Evolutionary conservation across 1,140 invertebrate species (phyloP), one percentile per base, ranked within the genome.

Genomic region (Catajapyx aquilonaris): DNA sequence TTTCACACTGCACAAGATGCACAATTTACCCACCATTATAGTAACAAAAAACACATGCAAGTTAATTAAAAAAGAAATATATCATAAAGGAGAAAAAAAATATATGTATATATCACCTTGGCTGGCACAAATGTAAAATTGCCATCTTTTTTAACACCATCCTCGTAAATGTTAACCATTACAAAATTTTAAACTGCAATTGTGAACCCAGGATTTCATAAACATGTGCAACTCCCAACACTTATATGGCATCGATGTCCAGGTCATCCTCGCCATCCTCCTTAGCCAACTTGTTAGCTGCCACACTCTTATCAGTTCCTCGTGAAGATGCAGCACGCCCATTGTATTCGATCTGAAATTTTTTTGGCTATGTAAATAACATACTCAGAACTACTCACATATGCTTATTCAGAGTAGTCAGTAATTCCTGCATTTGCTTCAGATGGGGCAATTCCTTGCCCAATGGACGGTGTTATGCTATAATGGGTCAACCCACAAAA

Each of bases 171-270:
- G 7, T 28, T 28, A 13, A 28, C 7, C 13, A 13, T 28, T 9
- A 28, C 7, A 13, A 13, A 28, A 28, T 7, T 28, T 7, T 28
- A n/a, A n/a, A n/a, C n/a, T n/a, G n/a, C n/a, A n/a, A n/a, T n/a
- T n/a, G n/a, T n/a, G n/a, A n/a, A n/a, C n/a, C n/a, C n/a, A n/a
- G n/a, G 7, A 28, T 28, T 28, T 9, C 13, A 7, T 28, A 28
- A 13, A 7, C 23, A 28, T 7, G 23, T 7, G 13, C 7, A 28
- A 9, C 7, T 28, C 13, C 23, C 23, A 28, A 28, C 13, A 28
- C 61, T 69, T 81, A 91, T 55, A 90, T 88, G 52, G 79, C 81
- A 67, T 91, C 85, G 54, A 90, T 90, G 56, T 90, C 83, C 48
- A 90, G 59, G 49, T 72, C 76, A 45, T 80, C 76, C 46, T 73